A percentile compares a stretch with the other conserved stretches of the same genome.
Evolutionary conservation across 2,797 vertebrate species (phyloP).

Genomic region (Neoniphon sammara): DNA sequence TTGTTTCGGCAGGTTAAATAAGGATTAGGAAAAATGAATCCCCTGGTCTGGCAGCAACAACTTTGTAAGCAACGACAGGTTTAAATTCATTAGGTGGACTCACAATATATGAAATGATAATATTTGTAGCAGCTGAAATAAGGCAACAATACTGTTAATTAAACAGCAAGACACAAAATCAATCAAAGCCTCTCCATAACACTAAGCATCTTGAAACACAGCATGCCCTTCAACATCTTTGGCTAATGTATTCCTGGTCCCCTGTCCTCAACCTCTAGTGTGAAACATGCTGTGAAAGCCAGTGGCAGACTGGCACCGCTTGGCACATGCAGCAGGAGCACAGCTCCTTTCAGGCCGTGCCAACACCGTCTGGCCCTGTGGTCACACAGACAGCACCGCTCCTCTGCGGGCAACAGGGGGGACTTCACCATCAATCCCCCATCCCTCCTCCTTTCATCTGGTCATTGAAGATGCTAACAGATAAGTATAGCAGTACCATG

Average conservation of each 20-base stretch:
- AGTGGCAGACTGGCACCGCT: constrained; percentile 77
- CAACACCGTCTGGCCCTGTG: constrained; percentile 65
- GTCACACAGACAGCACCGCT: constrained; percentile 41
- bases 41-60: background rate
- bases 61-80: background rate
- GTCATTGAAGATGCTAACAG: background rate
- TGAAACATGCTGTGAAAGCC: constrained; percentile 66
- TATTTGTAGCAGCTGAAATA: background rate
- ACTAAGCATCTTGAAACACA: constrained; percentile 35
- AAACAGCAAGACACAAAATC: constrained; percentile 38
- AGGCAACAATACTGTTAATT: background rate
- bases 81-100: background rate
- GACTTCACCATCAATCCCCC: constrained; percentile 3
- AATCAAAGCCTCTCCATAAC: constrained; percentile 45
- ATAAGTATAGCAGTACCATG: no score
- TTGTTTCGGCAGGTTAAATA: background rate
- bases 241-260: constrained; percentile 66
- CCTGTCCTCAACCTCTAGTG: constrained; percentile 54
- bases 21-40: background rate
- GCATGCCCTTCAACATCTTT: constrained; percentile 72
- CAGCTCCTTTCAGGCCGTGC: constrained; percentile 74
- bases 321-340: constrained; percentile 68
- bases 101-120: background rate
- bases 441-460: background rate
- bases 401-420: constrained; percentile 25